phyloP scores from a whole-genome alignment of 2,888 invertebrate genomes.

The Chalcosyrphus nemorum region DNA sequence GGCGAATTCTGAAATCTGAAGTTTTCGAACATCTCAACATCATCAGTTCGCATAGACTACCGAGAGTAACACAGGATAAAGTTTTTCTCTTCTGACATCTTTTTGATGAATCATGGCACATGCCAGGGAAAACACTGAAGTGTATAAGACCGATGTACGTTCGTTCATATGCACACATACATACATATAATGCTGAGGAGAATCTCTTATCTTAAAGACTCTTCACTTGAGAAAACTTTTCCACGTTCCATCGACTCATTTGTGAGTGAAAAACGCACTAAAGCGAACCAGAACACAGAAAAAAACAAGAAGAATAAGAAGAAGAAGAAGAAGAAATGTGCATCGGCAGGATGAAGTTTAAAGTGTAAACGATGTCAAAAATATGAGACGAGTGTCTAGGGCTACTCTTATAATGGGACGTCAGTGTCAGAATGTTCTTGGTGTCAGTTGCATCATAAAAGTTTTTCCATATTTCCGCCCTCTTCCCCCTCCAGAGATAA shows the following conservation, averaged over 20 bases:
- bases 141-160: slow-evolving; percentile 28
- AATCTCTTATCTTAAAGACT: slow-evolving; percentile 57
- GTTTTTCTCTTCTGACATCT: slow-evolving; percentile 56
- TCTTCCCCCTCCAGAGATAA: no score
- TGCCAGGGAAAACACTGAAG: slow-evolving; percentile 43
- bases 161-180: not conserved
- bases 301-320: slow-evolving; percentile 24
- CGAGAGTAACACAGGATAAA: slow-evolving; percentile 27
- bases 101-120: slow-evolving; percentile 67
- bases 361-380: slow-evolving; percentile 64
- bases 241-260: slow-evolving; percentile 54
- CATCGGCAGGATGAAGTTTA: slow-evolving; percentile 60
- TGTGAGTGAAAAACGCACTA: slow-evolving; percentile 30
- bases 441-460: slow-evolving; percentile 58
- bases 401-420: slow-evolving; percentile 34
- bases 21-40: slow-evolving; percentile 53
- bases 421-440: slow-evolving; percentile 33
- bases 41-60: slow-evolving; percentile 55
- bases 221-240: slow-evolving; percentile 48
- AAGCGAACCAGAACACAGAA: not conserved
- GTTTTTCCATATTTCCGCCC: not conserved
- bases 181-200: not conserved
- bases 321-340: slow-evolving; percentile 24
- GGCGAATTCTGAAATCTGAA: slow-evolving; percentile 42
- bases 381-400: slow-evolving; percentile 44